A percentile compares a stretch with the other conserved stretches of the same genome.
Evolutionary conservation across 2,797 vertebrate species (phyloP).

Genomic region (Molossus alvarezi): DNA sequence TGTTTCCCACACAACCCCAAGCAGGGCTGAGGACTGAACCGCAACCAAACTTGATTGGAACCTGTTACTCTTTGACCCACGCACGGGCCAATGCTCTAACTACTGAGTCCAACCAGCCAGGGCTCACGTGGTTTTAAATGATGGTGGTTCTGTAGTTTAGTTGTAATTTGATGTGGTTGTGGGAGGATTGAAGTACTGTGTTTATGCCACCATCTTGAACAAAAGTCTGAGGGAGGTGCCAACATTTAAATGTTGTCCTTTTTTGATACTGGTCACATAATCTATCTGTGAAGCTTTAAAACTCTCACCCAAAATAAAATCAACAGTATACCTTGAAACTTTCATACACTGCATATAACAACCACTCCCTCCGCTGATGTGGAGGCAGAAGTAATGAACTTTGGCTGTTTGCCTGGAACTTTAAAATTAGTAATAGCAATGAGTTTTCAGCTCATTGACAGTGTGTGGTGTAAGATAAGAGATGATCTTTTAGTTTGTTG

Average conservation of each 20-base stretch:
- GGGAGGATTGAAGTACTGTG: too few species aligned
- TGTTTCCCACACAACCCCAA: too few species aligned
- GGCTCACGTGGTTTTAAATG: too few species aligned
- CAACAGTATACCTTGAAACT: not conserved
- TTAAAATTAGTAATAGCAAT: not conserved
- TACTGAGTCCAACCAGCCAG: too few species aligned
- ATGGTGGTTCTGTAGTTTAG: too few species aligned
- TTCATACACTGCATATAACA: not conserved
- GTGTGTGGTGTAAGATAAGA: not conserved
- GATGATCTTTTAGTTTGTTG: not conserved
- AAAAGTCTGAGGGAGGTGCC: not conserved
- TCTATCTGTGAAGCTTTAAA: not conserved
- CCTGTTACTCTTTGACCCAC: too few species aligned
- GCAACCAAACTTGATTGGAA: too few species aligned
- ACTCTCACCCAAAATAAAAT: not conserved
- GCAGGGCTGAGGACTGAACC: too few species aligned
- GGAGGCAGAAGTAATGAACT: not conserved
- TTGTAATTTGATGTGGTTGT: too few species aligned
- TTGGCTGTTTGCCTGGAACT: not conserved
- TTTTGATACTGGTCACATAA: not conserved
- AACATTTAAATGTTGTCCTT: not conserved
- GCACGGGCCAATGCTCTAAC: too few species aligned
- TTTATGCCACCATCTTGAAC: too few species aligned
- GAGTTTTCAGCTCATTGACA: not conserved
- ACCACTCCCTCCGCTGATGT: not conserved